Evolutionary conservation across 2,888 invertebrate genomes (phyloP), one percentile per base, ranked within the genome.

Genomic region (Elysia crispata): DNA sequence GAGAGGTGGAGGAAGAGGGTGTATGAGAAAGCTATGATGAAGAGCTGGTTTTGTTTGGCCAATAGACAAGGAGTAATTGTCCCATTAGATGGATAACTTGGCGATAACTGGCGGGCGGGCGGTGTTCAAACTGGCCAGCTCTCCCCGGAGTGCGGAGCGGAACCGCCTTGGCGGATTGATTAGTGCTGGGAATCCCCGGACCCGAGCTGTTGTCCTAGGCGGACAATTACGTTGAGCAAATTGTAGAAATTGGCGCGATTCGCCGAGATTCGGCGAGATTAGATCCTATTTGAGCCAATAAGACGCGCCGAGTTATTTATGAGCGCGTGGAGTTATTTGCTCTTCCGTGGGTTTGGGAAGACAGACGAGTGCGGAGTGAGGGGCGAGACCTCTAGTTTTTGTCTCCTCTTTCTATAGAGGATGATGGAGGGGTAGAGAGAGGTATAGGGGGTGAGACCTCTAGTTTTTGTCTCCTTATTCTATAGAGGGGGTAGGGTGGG

Each of bases 1-100:
- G 11, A 41, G 11, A 41, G 41, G 41, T 3, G 41, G 41, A 11
- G 41, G 41, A 11, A 41, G 11, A 11, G 41, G 41, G 41, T 41
- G 3, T 41, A 41, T 41, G 41, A 41, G 5, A 6, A 3, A 11
- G 41, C 41, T 41, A 41, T 41, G 41, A 41, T 41, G 41, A 41
- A 41, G 41, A 41, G 15, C 60, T 15, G 80, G 67, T 80, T 79
- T 81, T 74, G 78, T 80, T 73, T 76, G 33, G 49, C 66, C 77
- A 76, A 76, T 75, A 77, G 82, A 84, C 82, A 82, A 74, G 80
- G 50, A 82, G 82, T 85, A 85, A 85, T 85, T 83, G 85, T 82
- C 81, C 82, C 81, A 85, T 85, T 85, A 83, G 83, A 85, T 85
- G 85, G 83, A 85, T 83, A 85, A 85, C 85, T 81, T 79, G 78